A percentile compares a stretch with the other conserved stretches of the same genome.
These are phyloP conservation scores for Rhinolophus sinicus DNA, from an alignment of 2,113 vertebrate species.

Conservation along the genomic window DNA sequence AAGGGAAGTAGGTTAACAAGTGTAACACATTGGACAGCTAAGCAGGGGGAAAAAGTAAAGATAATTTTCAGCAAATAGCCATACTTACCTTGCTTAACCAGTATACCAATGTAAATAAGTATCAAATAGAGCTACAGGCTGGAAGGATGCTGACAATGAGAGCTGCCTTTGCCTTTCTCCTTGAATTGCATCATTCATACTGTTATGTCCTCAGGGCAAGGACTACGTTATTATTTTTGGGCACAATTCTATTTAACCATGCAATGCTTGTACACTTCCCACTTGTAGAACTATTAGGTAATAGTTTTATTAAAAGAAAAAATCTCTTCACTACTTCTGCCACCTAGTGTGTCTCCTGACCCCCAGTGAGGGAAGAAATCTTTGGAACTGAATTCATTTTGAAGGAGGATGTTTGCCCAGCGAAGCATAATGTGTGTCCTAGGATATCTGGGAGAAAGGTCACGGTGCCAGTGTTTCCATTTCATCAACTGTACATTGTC, in stretches of 20 bases:
- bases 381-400: constrained; percentile 55
- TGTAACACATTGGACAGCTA: not conserved
- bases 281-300: not conserved
- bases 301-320: constrained; percentile 35
- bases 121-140: not conserved
- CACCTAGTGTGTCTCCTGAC: constrained; percentile 33
- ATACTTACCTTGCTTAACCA: not conserved
- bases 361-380: constrained; percentile 58
- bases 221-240: not conserved
- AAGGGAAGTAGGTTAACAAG: constrained; percentile 41
- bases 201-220: not conserved
- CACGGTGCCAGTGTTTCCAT: constrained; percentile 39
- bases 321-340: constrained; percentile 43
- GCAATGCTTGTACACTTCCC: not conserved
- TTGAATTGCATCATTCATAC: constrained; percentile 13
- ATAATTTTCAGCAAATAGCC: not conserved
- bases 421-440: not conserved
- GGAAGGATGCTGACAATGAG: not conserved
- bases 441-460: constrained; percentile 67
- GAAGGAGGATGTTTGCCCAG: constrained; percentile 58
- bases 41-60: not conserved
- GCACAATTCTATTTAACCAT: constrained; percentile 56
- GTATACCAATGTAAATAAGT: not conserved
- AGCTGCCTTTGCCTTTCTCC: not conserved
- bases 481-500: not conserved